phyloP scores from a whole-genome alignment of 2,888 invertebrate species.

The Chrysolina haemoptera region DNA sequence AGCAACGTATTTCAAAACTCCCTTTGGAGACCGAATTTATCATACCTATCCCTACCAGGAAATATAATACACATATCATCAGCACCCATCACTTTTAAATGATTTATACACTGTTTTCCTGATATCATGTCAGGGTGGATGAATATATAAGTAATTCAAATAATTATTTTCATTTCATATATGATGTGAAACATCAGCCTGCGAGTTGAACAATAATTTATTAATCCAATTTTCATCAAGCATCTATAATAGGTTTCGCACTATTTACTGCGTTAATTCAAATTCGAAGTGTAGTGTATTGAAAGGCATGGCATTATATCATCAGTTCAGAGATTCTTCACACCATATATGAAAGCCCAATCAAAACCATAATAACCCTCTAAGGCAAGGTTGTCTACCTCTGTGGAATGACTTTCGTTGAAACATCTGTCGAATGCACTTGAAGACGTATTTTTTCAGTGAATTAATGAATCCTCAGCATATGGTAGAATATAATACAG shows the following conservation, averaged over 20 bases:
- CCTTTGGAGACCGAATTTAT: no score
- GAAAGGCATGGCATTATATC: conserved; percentile 5
- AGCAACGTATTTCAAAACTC: no score
- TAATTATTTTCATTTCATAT: background rate
- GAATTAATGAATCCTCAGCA: background rate
- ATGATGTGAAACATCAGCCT: background rate
- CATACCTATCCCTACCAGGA: no score
- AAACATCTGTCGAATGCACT: conserved; percentile 16
- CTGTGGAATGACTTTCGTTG: background rate
- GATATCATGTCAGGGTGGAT: no score
- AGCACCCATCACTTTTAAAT: no score
- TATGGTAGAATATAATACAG: conserved; percentile 1
- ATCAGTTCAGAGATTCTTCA: background rate
- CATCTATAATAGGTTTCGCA: background rate
- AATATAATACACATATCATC: no score
- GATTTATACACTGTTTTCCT: no score
- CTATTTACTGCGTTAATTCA: conserved; percentile 16
- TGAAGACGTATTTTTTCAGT: background rate
- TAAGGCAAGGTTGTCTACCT: conserved; percentile 9
- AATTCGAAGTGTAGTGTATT: conserved; percentile 14
- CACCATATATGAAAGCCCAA: background rate
- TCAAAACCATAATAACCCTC: background rate
- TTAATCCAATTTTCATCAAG: conserved; percentile 13
- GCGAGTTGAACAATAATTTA: background rate
- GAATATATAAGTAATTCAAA: background rate